Base-by-base conservation (phyloP, 2,888 invertebrate genomes). In the Nomada flava region DNA sequence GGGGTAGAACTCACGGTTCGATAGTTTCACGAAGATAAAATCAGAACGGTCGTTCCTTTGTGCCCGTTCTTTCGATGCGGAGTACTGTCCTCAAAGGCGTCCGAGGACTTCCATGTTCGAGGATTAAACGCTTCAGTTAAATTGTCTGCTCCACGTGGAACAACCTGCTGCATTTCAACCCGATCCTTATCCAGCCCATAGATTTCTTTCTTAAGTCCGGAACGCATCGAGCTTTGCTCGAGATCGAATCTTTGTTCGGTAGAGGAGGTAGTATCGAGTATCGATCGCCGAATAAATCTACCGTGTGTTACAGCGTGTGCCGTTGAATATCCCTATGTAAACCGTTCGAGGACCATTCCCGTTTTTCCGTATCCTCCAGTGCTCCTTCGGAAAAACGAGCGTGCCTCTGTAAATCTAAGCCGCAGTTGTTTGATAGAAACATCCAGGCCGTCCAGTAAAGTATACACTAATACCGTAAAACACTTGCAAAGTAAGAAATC, bases 91-190 rank as follows among this genome's bases (percentile, higher is more conserved):
- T 11, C 5, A 60, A 50, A 52, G 36, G 50, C 20, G 59, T 52
- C 50, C 26, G 72, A 53, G 63, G 55, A 59, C 59, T 18, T 65
- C n/a, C 11, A 23, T 9, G 59, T 55, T 23, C n/a, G 29, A 36
- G 36, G 69, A 69, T 55, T 29, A 69, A 53, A 59, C 64, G 57
- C 18, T 18, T 42, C 20, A 26, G 20, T 47, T 65, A 69, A 53
- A 62, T 63, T 64, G 55, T 55, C 42, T 47, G n/a, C 71, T 62
- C 65, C 84, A 68, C 70, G 73, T 50, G 79, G 64, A 71, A 67
- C 72, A 84, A 85, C 84, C 85, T 78, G 84, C 78, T 81, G 76
- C 67, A 78, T 84, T 65, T 64, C 29, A 26, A 23, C 47, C 65
- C 23, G 62, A 59, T 70, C 62, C 68, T 75, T 77, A 84, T 84